phyloP scores from a whole-genome alignment of 2,888 invertebrate species.

The Poecilus cupreus region DNA sequence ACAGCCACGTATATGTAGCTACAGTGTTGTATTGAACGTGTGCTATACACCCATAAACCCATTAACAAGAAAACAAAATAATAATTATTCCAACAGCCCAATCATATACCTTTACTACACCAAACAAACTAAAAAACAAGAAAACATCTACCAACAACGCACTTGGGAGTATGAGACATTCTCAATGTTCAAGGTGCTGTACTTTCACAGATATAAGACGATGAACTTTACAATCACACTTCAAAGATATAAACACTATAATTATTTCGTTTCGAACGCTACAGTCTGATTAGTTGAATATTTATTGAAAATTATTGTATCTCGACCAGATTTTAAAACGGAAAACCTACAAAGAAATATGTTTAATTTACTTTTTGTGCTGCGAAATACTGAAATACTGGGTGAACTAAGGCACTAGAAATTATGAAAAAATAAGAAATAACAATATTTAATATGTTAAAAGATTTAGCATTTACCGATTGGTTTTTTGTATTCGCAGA shows the following conservation, averaged over 20 bases:
- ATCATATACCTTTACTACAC: conserved; percentile 4
- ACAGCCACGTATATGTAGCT: not conserved
- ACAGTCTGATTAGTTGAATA: too few relatives aligned
- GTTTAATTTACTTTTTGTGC: too few relatives aligned
- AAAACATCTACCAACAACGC: conserved; percentile 5
- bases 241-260: not conserved
- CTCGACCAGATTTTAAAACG: too few relatives aligned
- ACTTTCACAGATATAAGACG: not conserved
- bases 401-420: too few relatives aligned
- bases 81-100: conserved; percentile 24
- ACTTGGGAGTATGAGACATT: not conserved
- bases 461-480: too few relatives aligned
- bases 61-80: conserved; percentile 31
- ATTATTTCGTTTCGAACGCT: too few relatives aligned
- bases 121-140: conserved; percentile 6
- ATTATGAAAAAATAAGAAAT: too few relatives aligned
- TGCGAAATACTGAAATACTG: too few relatives aligned
- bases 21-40: not conserved
- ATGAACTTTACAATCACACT: not conserved
- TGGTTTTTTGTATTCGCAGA: too few relatives aligned
- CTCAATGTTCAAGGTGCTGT: not conserved
- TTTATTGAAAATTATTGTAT: too few relatives aligned
- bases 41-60: not conserved
- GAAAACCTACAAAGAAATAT: too few relatives aligned
- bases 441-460: too few relatives aligned